Conservation (phyloP, 1,140 invertebrate species). For the Xylocopa sonorina region DNA sequence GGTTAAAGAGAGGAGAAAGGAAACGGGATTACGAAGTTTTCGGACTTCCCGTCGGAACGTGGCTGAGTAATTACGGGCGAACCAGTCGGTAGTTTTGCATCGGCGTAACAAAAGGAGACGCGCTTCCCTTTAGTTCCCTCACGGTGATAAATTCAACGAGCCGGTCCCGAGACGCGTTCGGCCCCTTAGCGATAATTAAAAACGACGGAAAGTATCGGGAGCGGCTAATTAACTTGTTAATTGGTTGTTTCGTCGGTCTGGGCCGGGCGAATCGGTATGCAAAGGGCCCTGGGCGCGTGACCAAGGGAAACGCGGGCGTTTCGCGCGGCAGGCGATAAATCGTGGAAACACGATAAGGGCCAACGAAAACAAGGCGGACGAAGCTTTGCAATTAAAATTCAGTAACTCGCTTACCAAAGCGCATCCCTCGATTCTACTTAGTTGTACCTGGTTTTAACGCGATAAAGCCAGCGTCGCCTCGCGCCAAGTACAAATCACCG, state of each 20-base stretch:
- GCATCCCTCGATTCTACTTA: slow-evolving; percentile 20
- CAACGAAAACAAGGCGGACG: slow-evolving; percentile 36
- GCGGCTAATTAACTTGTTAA: slow-evolving; percentile 42
- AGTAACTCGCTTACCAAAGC: slow-evolving; percentile 37
- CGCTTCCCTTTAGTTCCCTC: not conserved
- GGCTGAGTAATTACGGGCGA: slow-evolving; percentile 6
- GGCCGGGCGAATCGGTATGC: slow-evolving; percentile 21
- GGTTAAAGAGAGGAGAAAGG: not conserved
- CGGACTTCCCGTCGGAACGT: not conserved
- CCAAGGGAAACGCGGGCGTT: slow-evolving; percentile 8
- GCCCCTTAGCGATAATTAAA: slow-evolving; percentile 22
- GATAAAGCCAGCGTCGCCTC: slow-evolving; percentile 9
- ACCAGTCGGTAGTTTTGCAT: slow-evolving; percentile 23
- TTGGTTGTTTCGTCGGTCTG: not conserved
- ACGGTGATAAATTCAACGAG: not conserved
- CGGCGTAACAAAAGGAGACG: not conserved
- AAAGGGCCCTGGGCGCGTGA: slow-evolving; percentile 18
- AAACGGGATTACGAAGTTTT: not conserved
- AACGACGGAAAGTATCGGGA: not conserved
- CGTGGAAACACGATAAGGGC: slow-evolving; percentile 30
- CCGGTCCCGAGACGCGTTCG: too few species aligned
- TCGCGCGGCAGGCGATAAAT: slow-evolving; percentile 33
- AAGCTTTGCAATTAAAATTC: slow-evolving; percentile 46
- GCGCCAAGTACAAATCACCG: slow-evolving; percentile 31
- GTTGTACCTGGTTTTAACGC: slow-evolving; percentile 10